A percentile compares a stretch with the other conserved stretches of the same genome.
Conservation (phyloP, 92 coral and sea anemone species). For the Siderastrea siderea region DNA sequence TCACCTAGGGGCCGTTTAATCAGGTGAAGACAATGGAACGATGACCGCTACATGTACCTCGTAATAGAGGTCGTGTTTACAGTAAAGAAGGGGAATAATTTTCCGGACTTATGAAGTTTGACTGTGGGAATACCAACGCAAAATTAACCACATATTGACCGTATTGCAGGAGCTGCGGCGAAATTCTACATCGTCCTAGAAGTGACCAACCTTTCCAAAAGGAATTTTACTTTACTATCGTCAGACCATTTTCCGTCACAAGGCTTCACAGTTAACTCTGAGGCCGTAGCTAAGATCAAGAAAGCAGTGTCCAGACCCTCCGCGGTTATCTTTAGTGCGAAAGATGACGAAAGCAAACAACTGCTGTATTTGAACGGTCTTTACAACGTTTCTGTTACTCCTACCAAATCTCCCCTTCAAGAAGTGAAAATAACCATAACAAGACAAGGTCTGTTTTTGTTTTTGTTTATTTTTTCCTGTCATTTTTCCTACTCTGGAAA, state of each 20-base stretch:
- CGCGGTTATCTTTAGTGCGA: constrained; percentile 68
- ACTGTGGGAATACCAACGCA: too few species aligned
- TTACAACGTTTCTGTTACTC: constrained; percentile 47
- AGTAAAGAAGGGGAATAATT: too few species aligned
- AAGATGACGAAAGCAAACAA: constrained; percentile 32
- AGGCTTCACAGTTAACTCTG: constrained; percentile 74
- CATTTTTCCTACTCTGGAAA: not conserved
- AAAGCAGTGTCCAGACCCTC: constrained; percentile 83
- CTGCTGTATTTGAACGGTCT: constrained; percentile 68
- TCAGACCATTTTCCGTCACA: constrained; percentile 74
- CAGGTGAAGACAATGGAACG: too few species aligned
- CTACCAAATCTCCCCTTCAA: constrained; percentile 75
- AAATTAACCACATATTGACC: not conserved
- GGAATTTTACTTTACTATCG: constrained; percentile 56
- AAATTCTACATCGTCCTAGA: constrained; percentile 83
- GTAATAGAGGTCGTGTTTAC: too few species aligned
- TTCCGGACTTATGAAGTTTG: too few species aligned
- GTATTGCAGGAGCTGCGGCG: constrained; percentile 57
- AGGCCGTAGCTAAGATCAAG: constrained; percentile 76
- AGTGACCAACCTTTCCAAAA: constrained; percentile 73
- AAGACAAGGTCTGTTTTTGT: constrained; percentile 60
- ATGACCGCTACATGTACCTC: too few species aligned
- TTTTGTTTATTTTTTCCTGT: not conserved
- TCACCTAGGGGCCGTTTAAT: too few species aligned
- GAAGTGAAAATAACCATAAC: constrained; percentile 65